phyloP scores from a whole-genome alignment of 2,113 vertebrate species.

The Globicephala melas region DNA sequence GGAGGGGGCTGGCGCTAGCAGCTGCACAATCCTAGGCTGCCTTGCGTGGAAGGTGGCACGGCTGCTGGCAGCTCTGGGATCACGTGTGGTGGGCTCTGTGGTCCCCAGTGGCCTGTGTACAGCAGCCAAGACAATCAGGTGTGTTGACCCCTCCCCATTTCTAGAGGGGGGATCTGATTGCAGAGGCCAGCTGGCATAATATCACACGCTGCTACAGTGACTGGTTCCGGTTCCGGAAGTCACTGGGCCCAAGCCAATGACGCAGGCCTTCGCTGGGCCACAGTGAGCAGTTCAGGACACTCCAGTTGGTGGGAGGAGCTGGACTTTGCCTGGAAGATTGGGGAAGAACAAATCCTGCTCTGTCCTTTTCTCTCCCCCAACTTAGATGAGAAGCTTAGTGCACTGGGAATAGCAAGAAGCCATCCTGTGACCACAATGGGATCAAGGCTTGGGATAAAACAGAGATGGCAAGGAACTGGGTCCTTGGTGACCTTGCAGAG shows the following conservation, averaged over 20 bases:
- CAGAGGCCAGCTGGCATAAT: neutral
- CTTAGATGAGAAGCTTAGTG: neutral
- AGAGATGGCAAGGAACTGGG: neutral
- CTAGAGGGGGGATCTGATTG: neutral
- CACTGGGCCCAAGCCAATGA: neutral
- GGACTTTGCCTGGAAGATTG: neutral
- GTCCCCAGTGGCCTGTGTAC: neutral
- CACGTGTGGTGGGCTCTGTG: neutral
- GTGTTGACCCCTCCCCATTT: neutral
- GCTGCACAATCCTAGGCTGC: neutral
- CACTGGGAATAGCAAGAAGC: neutral
- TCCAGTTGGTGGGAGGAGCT: neutral
- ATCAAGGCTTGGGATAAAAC: neutral
- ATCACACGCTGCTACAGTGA: too few species aligned
- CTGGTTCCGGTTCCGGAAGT: neutral
- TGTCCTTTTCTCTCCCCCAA: neutral
- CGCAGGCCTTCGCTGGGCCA: rapidly evolving
- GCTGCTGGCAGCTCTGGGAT: neutral
- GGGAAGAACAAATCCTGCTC: neutral
- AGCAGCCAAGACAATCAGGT: too few species aligned
- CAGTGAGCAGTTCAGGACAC: neutral
- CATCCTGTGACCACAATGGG: neutral
- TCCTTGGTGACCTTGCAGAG: neutral
- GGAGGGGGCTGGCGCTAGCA: rapidly evolving
- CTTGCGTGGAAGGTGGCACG: rapidly evolving